Percentiles rank a stretch among this genome's conserved stretches.
phyloP scores from a whole-genome alignment of 2,888 invertebrate species.

The Euphydryas editha region DNA sequence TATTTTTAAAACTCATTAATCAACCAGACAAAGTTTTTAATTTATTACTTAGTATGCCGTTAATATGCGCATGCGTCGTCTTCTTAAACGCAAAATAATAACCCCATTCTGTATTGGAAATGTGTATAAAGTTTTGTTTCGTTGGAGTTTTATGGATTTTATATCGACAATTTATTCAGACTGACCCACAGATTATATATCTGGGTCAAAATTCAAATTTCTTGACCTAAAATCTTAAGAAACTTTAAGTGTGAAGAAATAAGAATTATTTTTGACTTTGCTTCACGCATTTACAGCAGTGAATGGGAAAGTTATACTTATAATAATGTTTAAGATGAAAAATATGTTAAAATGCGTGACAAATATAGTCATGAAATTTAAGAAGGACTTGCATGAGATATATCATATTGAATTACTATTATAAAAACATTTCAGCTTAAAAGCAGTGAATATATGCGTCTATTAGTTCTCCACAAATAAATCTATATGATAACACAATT shows the following conservation, averaged over 20 bases:
- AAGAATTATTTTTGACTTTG: constrained; percentile 1
- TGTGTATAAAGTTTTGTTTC: constrained; percentile 20
- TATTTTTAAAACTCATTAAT: constrained; percentile 23
- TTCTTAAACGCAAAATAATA: constrained; percentile 18
- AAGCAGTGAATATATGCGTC: too few relatives aligned
- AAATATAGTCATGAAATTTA: not conserved
- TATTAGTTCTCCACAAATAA: too few relatives aligned
- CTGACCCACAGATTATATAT: constrained; percentile 26
- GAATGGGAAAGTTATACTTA: constrained; percentile 3
- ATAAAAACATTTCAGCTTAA: too few relatives aligned
- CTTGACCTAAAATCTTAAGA: constrained; percentile 33
- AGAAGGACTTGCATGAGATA: too few relatives aligned
- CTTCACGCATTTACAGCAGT: not conserved
- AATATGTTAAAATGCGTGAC: constrained; percentile 1
- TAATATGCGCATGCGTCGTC: constrained; percentile 17
- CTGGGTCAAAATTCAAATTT: constrained; percentile 28
- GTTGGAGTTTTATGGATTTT: constrained; percentile 34
- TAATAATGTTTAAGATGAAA: constrained; percentile 4
- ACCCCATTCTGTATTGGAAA: constrained; percentile 30
- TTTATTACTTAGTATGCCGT: constrained; percentile 33
- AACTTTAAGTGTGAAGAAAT: constrained; percentile 14
- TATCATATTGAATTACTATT: too few relatives aligned
- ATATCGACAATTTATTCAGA: constrained; percentile 37
- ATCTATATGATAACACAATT: not conserved
- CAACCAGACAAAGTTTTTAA: constrained; percentile 27